Conservation (phyloP, 2,113 vertebrate species). For the Erpornis zantholeuca region DNA sequence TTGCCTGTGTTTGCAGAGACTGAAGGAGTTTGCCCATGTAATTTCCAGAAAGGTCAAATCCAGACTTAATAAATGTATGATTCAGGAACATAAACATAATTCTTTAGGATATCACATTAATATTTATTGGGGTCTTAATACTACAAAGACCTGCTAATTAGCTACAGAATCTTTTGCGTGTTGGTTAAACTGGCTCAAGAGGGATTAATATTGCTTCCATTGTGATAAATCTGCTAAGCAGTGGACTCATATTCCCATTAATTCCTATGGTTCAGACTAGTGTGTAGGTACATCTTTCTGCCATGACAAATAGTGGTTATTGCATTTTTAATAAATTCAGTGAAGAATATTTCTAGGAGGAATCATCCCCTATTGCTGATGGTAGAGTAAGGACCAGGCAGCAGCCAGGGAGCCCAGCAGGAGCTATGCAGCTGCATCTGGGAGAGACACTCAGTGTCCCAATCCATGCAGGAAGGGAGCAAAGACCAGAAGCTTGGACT, state of each 20-base stretch:
- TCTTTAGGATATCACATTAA: constrained; percentile 44
- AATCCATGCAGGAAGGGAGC: not conserved
- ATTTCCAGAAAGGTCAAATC: constrained; percentile 61
- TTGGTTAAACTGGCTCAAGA: constrained; percentile 31
- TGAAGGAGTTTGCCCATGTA: not conserved
- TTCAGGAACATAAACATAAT: constrained; percentile 37
- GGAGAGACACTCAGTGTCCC: not conserved
- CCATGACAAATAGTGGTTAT: not conserved
- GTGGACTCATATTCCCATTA: not conserved
- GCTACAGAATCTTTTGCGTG: constrained; percentile 26
- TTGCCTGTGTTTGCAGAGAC: constrained; percentile 11
- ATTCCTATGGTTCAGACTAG: not conserved
- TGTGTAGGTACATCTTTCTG: not conserved
- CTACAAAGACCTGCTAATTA: constrained; percentile 43
- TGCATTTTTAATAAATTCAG: not conserved
- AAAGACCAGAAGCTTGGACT: not conserved
- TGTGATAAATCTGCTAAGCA: constrained; percentile 3
- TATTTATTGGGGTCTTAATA: constrained; percentile 21
- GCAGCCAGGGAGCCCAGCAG: not conserved
- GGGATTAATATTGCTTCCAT: constrained; percentile 1
- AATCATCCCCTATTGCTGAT: not conserved
- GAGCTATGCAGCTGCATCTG: not conserved
- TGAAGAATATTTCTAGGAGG: not conserved
- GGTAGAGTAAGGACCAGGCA: not conserved
- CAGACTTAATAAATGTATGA: constrained; percentile 53